phyloP scores from a whole-genome alignment of 2,113 vertebrate species.

The Uria lomvia region DNA sequence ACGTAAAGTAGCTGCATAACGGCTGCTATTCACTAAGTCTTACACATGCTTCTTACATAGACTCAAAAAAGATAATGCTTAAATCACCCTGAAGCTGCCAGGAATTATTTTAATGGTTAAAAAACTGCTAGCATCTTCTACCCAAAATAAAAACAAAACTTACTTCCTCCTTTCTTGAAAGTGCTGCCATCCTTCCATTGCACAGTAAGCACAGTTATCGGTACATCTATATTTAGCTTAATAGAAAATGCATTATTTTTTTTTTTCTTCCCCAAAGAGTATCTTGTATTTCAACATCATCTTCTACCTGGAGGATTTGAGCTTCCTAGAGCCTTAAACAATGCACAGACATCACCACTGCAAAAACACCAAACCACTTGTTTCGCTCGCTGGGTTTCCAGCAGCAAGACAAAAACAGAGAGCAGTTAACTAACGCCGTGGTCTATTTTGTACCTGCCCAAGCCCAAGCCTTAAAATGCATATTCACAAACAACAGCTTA shows the following conservation, averaged over 20 bases:
- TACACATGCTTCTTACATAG: not conserved
- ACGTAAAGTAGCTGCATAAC: not conserved
- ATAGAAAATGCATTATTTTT: not conserved
- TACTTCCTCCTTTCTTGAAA: constrained; percentile 1
- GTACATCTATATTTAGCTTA: not conserved
- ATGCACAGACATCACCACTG: not conserved
- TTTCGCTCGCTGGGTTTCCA: not conserved
- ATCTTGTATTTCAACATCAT: not conserved
- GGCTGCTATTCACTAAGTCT: not conserved
- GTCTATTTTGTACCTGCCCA: not conserved
- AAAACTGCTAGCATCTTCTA: not conserved
- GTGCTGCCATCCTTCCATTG: not conserved
- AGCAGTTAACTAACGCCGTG: not conserved
- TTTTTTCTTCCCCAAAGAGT: not conserved
- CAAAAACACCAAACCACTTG: not conserved
- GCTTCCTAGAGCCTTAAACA: not conserved
- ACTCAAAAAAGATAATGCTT: not conserved
- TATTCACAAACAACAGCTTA: not conserved
- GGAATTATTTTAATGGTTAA: not conserved
- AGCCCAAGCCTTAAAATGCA: not conserved
- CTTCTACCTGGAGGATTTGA: not conserved
- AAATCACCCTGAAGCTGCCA: not conserved
- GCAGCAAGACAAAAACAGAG: not conserved
- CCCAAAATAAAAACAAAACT: not conserved
- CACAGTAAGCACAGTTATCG: not conserved